Evolutionary conservation across 1,140 invertebrate genomes (phyloP).

Genomic region (Diploscapter pachys): DNA sequence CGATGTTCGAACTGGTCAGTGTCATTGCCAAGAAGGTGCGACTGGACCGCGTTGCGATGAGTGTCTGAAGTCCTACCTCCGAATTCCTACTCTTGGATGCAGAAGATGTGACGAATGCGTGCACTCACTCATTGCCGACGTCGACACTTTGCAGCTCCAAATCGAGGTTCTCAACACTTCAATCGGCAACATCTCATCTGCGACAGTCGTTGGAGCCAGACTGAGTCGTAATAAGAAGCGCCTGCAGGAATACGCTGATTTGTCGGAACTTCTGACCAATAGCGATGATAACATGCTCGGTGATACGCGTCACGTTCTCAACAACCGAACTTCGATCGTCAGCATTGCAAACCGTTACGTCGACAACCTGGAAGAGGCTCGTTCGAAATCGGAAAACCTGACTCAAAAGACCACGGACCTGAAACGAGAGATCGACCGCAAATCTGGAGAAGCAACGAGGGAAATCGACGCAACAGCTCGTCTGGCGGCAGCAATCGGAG

Average conservation of each 20-base stretch:
- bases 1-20: slow-evolving; percentile 56
- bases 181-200: slow-evolving; percentile 51
- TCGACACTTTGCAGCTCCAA: slow-evolving; percentile 40
- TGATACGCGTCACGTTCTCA: slow-evolving; percentile 25
- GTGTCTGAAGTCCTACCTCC: slow-evolving; percentile 49
- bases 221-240: slow-evolving; percentile 48
- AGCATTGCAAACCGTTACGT: too few species aligned
- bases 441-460: not conserved
- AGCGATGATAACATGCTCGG: slow-evolving; percentile 36
- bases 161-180: slow-evolving; percentile 31
- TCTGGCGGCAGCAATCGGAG: slow-evolving; percentile 8
- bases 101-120: slow-evolving; percentile 58
- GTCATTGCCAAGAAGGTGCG: slow-evolving; percentile 59
- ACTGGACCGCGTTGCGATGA: slow-evolving; percentile 56
- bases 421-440: slow-evolving; percentile 12
- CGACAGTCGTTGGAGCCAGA: slow-evolving; percentile 52
- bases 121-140: slow-evolving; percentile 46
- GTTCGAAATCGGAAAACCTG: too few species aligned
- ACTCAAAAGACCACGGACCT: too few species aligned
- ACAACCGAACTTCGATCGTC: slow-evolving; percentile 35
- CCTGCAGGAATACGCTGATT: slow-evolving; percentile 30
- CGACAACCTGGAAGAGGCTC: too few species aligned
- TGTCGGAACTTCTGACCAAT: slow-evolving; percentile 29
- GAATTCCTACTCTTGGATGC: slow-evolving; percentile 52
- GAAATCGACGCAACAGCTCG: not conserved